Percentiles rank a stretch among this genome's conserved stretches.
phyloP scores from a whole-genome alignment of 2,888 invertebrate species.

The Achlya flavicornis region DNA sequence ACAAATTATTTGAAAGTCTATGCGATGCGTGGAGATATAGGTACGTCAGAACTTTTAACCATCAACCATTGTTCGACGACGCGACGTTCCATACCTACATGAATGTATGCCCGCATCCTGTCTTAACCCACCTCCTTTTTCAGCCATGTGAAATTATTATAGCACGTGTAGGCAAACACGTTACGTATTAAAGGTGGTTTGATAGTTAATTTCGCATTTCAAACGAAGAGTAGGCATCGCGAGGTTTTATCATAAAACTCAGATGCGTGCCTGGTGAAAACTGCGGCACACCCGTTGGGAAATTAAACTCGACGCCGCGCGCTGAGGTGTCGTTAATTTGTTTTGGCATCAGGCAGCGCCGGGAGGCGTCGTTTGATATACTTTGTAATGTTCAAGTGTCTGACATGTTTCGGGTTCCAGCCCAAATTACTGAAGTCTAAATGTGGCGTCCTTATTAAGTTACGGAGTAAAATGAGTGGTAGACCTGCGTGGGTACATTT shows the following conservation, averaged over 20 bases:
- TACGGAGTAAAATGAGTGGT: not conserved
- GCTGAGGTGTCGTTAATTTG: conserved; percentile 70
- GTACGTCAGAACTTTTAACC: not conserved
- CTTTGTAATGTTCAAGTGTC: conserved; percentile 15
- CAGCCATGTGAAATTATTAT: not conserved
- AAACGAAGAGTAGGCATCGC: conserved; percentile 32
- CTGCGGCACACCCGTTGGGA: conserved; percentile 70
- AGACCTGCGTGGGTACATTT: not conserved
- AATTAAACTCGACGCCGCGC: conserved; percentile 70
- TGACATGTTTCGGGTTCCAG: conserved; percentile 16
- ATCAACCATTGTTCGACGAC: not conserved
- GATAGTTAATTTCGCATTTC: conserved; percentile 37
- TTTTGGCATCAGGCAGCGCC: conserved; percentile 57
- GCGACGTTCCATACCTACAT: no score
- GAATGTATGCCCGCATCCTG: not conserved
- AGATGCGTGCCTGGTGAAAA: conserved; percentile 52
- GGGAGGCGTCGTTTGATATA: conserved; percentile 15
- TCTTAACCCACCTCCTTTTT: not conserved
- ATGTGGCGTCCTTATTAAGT: conserved; percentile 1
- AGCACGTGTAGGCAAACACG: not conserved
- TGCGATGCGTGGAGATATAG: not conserved
- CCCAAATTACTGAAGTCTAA: conserved; percentile 10
- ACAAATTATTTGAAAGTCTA: not conserved
- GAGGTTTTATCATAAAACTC: conserved; percentile 51
- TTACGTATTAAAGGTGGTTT: not conserved